Evolutionary conservation across 2,888 invertebrate species (phyloP), one percentile per base, ranked within the genome.

Genomic region (Melanchra persicariae): DNA sequence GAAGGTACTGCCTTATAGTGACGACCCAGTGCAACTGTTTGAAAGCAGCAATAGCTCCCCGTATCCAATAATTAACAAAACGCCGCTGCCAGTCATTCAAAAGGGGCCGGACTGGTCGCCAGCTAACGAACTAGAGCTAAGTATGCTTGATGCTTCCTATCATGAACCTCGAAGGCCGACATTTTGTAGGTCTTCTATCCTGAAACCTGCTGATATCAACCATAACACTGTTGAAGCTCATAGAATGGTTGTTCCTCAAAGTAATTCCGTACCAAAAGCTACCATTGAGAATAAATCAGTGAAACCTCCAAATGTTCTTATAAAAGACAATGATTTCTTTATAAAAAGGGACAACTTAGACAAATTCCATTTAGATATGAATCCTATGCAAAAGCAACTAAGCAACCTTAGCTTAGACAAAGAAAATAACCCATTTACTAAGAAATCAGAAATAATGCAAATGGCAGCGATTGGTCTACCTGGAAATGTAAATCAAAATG

Each of bases 61-160:
- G 0, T 94, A 93, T 82, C 93, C 95, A 30, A 51, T 77, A n/a
- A 84, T 90, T 17, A 90, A 85, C 60, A 94, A 91, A 86, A 94
- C 93, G 15, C 71, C 76, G 49, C 64, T 93, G 49, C 59, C 83
- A 8, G 69, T 76, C 15, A 82, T 87, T 57, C 74, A 84, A 19
- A 85, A 63, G 37, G 77, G 84, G 10, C 74, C 87, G 12, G 86
- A 79, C 40, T 91, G 88, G 87, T 81, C 84, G 17, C 95, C 96
- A 15, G 91, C 93, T 43, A 92, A 90, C 78, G 95, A 96, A 24
- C 87, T 96, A 51, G 93, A 96, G 57, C 79, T 96, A 17, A 96
- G 96, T 82, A 87, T 95, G 78, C 89, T 96, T 49, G 96, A 96
- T 84, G 85, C 88, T 55, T 87, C 89, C 12, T 73, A 77, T 52